These are phyloP conservation scores for Tachypleus tridentatus DNA, from an alignment of 1,140 invertebrate species.

Conservation along the genomic window DNA sequence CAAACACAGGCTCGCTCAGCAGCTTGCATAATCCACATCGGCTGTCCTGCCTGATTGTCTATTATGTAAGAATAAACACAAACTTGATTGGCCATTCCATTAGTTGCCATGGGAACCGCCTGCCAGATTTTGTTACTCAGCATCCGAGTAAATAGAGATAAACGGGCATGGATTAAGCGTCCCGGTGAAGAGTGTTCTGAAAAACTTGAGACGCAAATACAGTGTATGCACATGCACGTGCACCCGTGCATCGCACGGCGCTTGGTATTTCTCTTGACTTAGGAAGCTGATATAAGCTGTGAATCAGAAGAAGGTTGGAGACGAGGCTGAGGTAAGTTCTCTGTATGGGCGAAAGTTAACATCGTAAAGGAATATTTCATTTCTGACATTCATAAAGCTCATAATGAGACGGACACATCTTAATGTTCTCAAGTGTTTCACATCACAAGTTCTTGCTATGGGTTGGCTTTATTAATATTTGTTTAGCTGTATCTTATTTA, in stretches of 20 bases:
- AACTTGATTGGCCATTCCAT: conserved; percentile 25
- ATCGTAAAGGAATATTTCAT: too few relatives aligned
- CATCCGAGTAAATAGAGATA: conserved; percentile 15
- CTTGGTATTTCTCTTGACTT: background rate
- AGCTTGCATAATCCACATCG: conserved; percentile 22
- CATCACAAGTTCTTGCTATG: too few relatives aligned
- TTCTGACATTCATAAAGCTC: too few relatives aligned
- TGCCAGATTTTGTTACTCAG: conserved; percentile 19
- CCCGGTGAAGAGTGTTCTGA: conserved; percentile 12
- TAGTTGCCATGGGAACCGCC: conserved; percentile 23
- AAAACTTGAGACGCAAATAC: conserved; percentile 16
- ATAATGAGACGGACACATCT: too few relatives aligned
- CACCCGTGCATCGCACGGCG: conserved; percentile 2
- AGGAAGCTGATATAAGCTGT: too few relatives aligned
- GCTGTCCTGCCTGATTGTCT: conserved; percentile 18
- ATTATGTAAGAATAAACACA: conserved; percentile 26
- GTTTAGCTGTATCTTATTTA: too few relatives aligned
- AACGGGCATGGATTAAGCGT: background rate
- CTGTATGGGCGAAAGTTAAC: conserved; percentile 3
- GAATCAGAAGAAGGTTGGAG: conserved; percentile 11
- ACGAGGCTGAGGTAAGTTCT: conserved; percentile 14
- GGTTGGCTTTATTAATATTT: too few relatives aligned
- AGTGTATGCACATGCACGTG: conserved; percentile 12
- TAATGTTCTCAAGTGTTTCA: too few relatives aligned
- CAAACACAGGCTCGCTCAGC: too few relatives aligned